A percentile compares a stretch with the other conserved stretches of the same genome.
Evolutionary conservation across 2,113 vertebrate genomes (phyloP).

Genomic region (Calyptomena viridis): DNA sequence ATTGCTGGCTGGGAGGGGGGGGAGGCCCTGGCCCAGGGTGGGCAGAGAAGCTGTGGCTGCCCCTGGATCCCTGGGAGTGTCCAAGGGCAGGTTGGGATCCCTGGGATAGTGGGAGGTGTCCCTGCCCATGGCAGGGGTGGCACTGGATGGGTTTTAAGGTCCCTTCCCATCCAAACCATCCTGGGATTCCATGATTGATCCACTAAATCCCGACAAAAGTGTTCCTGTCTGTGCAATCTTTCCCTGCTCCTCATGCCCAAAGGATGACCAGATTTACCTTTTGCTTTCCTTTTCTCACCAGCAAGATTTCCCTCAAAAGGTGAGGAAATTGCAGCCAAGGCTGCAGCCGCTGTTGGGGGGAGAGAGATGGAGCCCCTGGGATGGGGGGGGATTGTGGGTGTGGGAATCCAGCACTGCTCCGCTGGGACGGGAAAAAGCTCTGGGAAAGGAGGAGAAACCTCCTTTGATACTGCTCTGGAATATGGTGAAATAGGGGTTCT

Average conservation of each 20-base stretch:
- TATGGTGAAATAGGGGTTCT: rapidly evolving
- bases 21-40: neutral
- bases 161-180: neutral
- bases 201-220: rapidly evolving
- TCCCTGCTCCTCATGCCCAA: rapidly evolving
- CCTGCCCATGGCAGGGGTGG: neutral
- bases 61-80: neutral
- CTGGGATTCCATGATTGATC: neutral
- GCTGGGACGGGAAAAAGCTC: rapidly evolving
- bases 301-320: neutral
- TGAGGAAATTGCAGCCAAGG: neutral
- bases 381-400: neutral
- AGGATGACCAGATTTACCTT: neutral
- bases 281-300: neutral
- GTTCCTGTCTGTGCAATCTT: rapidly evolving
- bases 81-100: neutral
- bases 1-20: neutral
- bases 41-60: neutral
- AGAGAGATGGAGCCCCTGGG: neutral
- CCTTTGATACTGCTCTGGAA: neutral
- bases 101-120: neutral
- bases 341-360: neutral
- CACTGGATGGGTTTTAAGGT: neutral
- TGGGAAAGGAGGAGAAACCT: neutral
- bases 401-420: neutral